phyloP scores from a whole-genome alignment of 2,113 vertebrate species.

The Polyodon spathula region DNA sequence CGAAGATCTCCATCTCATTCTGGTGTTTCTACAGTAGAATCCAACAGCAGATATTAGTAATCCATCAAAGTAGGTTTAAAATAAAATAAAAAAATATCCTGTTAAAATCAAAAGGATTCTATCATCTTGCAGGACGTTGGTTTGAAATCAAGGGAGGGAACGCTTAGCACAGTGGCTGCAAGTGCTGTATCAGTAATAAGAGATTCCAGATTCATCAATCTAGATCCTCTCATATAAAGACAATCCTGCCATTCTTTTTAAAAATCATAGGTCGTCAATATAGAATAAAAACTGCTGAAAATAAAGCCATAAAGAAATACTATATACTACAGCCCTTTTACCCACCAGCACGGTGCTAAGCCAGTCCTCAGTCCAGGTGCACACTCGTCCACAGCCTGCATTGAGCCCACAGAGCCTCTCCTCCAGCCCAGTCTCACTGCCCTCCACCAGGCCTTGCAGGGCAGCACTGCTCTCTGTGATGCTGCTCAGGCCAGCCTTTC shows the following conservation, averaged over 20 bases:
- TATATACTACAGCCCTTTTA: not conserved
- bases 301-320: too few species aligned
- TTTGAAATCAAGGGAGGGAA: not conserved
- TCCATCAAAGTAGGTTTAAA: too few species aligned
- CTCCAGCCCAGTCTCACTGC: slow-evolving; percentile 69
- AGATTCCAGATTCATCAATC: too few species aligned
- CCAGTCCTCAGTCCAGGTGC: slow-evolving; percentile 86
- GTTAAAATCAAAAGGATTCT: too few species aligned
- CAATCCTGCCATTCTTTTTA: too few species aligned
- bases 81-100: too few species aligned
- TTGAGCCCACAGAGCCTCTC: slow-evolving; percentile 75
- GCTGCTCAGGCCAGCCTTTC: slow-evolving; percentile 66
- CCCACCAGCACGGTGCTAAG: slow-evolving; percentile 77
- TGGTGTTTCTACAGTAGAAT: slow-evolving; percentile 70
- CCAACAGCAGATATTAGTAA: not conserved
- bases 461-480: slow-evolving; percentile 74
- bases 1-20: slow-evolving; percentile 88
- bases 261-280: too few species aligned
- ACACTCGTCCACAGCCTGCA: slow-evolving; percentile 72
- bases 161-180: not conserved
- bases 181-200: not conserved
- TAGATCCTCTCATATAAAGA: too few species aligned
- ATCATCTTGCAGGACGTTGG: not conserved
- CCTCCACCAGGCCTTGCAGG: slow-evolving; percentile 75
- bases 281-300: too few species aligned